These are phyloP conservation scores for Pandion haliaetus DNA, from an alignment of 2,113 vertebrate genomes.

Conservation along the genomic window DNA sequence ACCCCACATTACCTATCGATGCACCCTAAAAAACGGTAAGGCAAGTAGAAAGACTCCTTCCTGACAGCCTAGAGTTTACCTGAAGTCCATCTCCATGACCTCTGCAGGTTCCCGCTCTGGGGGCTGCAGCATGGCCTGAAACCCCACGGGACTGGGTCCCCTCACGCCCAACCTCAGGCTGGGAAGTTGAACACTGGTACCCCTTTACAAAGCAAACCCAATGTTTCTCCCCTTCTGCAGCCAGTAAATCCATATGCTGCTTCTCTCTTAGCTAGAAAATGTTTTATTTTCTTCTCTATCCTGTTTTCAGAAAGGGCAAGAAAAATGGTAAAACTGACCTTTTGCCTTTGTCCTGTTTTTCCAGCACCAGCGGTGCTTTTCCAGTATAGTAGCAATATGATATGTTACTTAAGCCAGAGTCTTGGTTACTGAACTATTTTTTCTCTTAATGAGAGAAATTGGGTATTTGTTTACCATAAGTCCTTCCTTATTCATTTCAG, in stretches of 20 bases:
- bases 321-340: neutral
- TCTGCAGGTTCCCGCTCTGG: neutral
- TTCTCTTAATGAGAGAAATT: neutral
- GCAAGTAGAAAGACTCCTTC: neutral
- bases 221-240: neutral
- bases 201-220: neutral
- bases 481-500: neutral
- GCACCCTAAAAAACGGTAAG: neutral
- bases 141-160: no score
- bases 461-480: neutral
- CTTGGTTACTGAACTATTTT: neutral
- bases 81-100: neutral
- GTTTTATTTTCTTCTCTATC: neutral
- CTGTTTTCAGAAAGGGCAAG: neutral
- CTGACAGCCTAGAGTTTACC: neutral
- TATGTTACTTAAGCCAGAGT: neutral
- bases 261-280: neutral
- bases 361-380: neutral
- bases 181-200: neutral
- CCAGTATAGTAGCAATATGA: neutral
- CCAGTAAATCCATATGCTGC: neutral
- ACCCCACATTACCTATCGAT: accelerated
- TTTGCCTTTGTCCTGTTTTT: neutral
- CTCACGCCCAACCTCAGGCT: neutral
- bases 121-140: neutral